These are phyloP conservation scores for Cataglyphis cursor DNA, from an alignment of 2,888 invertebrate species.

Conservation along the genomic window DNA sequence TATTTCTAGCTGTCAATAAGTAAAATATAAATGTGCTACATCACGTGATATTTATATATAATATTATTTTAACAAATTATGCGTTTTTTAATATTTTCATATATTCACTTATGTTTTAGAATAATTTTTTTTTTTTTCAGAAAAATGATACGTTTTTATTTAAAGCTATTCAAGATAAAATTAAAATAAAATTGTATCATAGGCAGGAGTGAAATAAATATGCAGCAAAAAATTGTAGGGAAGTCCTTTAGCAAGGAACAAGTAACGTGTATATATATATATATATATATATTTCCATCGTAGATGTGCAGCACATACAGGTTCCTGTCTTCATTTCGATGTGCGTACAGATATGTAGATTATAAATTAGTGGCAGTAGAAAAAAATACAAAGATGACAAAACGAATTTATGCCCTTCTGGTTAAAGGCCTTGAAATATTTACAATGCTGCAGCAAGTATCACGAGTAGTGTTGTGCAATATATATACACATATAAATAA, in stretches of 20 bases:
- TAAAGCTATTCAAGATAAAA: background rate
- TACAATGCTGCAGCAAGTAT: constrained; percentile 42
- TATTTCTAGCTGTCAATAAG: constrained; percentile 13
- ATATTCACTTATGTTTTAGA: background rate
- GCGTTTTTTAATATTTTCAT: background rate
- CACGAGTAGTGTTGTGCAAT: constrained; percentile 61
- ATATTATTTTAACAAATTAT: background rate
- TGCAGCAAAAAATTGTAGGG: constrained; percentile 1
- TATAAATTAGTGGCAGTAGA: constrained; percentile 63
- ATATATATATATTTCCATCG: constrained; percentile 71
- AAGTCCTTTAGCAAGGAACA: constrained; percentile 62
- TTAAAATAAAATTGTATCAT: background rate
- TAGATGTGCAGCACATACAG: constrained; percentile 74
- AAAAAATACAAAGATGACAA: constrained; percentile 70
- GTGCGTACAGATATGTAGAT: constrained; percentile 68
- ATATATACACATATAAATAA: constrained; percentile 4
- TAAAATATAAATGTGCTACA: background rate
- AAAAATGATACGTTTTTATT: background rate
- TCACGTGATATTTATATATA: background rate
- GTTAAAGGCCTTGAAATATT: constrained; percentile 62
- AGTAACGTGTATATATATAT: constrained; percentile 70
- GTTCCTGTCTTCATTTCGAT: constrained; percentile 71
- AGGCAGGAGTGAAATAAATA: constrained; percentile 27
- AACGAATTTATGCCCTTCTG: constrained; percentile 54
- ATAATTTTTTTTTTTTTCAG: background rate